A percentile compares a stretch with the other conserved stretches of the same genome.
Evolutionary conservation across 2,113 vertebrate species (phyloP).

Genomic region (Pangasianodon hypophthalmus): DNA sequence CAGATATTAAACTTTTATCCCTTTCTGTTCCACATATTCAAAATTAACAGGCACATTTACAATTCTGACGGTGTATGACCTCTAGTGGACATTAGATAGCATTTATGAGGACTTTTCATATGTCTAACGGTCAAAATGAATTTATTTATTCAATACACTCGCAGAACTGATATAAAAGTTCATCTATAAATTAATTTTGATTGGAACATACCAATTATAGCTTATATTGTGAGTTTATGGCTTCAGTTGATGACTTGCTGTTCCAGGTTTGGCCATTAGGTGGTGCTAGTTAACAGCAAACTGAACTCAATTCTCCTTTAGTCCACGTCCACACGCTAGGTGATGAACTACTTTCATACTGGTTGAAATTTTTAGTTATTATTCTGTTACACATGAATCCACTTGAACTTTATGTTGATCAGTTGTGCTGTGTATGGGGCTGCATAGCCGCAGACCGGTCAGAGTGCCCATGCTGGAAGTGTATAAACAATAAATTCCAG

Average conservation of each 20-base stretch:
- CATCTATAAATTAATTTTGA: background rate
- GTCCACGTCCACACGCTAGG: background rate
- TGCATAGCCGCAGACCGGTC: too few species aligned
- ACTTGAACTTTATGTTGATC: background rate
- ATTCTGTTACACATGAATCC: background rate
- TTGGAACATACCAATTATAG: background rate
- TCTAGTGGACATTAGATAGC: background rate
- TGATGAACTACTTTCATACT: background rate
- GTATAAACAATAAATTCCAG: background rate
- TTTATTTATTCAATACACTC: background rate
- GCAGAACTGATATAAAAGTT: background rate
- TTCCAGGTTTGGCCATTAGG: conserved; percentile 7
- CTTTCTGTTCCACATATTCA: background rate
- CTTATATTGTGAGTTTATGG: background rate
- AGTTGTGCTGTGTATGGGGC: too few species aligned
- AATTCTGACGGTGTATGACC: background rate
- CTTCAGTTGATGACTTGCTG: background rate
- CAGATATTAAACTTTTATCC: background rate
- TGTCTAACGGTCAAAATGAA: background rate
- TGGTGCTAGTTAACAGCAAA: conserved; percentile 14
- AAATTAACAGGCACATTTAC: background rate
- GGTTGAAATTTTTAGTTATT: background rate
- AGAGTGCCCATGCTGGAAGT: background rate
- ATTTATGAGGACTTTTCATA: background rate
- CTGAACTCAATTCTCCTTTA: background rate